Percentiles rank a stretch among this genome's conserved stretches.
These are phyloP conservation scores for Gymnarchus niloticus DNA, from an alignment of 2,113 vertebrate genomes.

Conservation along the genomic window DNA sequence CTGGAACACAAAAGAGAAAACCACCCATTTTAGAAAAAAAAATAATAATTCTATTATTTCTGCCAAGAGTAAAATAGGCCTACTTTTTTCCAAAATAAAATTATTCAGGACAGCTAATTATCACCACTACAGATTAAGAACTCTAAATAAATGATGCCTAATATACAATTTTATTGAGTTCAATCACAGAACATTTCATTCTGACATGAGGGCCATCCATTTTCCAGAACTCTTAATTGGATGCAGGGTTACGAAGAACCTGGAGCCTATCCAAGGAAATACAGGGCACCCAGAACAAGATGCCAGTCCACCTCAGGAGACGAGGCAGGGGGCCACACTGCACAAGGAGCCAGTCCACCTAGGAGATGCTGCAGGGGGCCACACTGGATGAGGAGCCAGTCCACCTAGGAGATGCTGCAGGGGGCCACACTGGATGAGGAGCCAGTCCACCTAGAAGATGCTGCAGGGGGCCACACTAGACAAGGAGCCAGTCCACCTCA, in stretches of 20 bases:
- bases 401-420: not conserved
- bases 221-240: too few relatives aligned
- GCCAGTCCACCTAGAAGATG: not conserved
- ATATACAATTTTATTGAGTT: too few relatives aligned
- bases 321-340: not conserved
- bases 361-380: not conserved
- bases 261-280: too few relatives aligned
- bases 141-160: too few relatives aligned
- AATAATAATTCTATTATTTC: too few relatives aligned
- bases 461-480: not conserved
- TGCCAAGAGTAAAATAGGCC: too few relatives aligned
- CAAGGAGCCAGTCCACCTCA: not conserved
- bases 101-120: not conserved
- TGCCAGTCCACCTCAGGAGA: not conserved
- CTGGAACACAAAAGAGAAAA: slow-evolving; percentile 45
- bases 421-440: not conserved
- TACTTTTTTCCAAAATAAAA: not conserved
- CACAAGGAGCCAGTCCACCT: not conserved
- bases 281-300: not conserved
- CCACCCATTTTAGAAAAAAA: too few relatives aligned
- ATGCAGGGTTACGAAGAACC: too few relatives aligned
- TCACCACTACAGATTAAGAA: too few relatives aligned
- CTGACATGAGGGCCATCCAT: too few relatives aligned
- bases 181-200: too few relatives aligned
- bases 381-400: not conserved